phyloP scores from a whole-genome alignment of 2,113 vertebrate species.

The Chaetodon trifascialis region DNA sequence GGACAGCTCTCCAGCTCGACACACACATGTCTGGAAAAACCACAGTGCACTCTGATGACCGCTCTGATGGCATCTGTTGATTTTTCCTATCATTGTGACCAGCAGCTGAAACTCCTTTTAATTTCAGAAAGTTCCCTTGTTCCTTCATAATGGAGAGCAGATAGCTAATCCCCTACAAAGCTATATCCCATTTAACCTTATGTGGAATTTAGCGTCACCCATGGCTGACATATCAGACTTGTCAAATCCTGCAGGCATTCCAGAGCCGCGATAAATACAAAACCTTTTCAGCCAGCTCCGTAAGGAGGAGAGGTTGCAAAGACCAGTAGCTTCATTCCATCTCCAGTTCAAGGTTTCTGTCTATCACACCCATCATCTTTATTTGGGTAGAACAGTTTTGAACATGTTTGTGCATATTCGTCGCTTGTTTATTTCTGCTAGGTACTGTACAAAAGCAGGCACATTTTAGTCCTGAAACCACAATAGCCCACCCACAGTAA shows the following conservation, averaged over 20 bases:
- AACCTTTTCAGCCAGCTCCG: slow-evolving; percentile 5
- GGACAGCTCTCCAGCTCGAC: background rate
- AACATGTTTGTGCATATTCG: background rate
- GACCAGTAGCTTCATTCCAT: background rate
- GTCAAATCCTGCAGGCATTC: slow-evolving; percentile 41
- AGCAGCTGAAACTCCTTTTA: background rate
- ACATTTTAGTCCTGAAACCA: background rate
- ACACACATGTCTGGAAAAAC: background rate
- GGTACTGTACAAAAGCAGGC: background rate
- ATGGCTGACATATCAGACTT: slow-evolving; percentile 13
- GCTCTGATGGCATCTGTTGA: background rate
- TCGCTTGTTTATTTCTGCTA: background rate
- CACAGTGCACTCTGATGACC: background rate
- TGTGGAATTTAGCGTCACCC: slow-evolving; percentile 17
- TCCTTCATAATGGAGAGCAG: slow-evolving; percentile 11
- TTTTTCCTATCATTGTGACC: background rate
- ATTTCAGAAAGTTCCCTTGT: slow-evolving; percentile 1
- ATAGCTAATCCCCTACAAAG: slow-evolving; percentile 17
- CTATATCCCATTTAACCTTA: slow-evolving; percentile 20
- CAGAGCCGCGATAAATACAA: slow-evolving; percentile 24
- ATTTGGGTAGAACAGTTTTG: background rate
- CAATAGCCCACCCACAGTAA: background rate
- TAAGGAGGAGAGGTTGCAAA: background rate
- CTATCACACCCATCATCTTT: background rate
- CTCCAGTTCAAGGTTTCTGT: background rate